Evolutionary conservation across 2,113 vertebrate species (phyloP).

Genomic region (Sapayoa aenigma): DNA sequence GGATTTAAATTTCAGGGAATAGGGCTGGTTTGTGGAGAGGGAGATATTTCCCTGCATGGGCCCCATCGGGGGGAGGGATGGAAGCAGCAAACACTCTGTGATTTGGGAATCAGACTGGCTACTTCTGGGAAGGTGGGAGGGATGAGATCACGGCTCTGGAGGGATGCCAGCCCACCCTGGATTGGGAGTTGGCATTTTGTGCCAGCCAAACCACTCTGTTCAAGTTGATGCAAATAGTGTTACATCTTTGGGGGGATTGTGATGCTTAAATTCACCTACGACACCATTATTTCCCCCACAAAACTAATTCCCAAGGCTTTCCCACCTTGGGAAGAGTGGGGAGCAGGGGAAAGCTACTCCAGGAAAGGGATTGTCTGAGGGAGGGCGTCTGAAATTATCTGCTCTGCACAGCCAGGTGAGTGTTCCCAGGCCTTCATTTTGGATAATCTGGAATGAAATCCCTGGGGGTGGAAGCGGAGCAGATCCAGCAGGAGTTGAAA

Average conservation of each 20-base stretch:
- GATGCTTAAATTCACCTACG: not conserved
- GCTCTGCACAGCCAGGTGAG: not conserved
- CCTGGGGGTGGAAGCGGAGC: not conserved
- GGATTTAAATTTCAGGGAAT: not conserved
- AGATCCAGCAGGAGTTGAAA: not conserved
- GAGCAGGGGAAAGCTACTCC: not conserved
- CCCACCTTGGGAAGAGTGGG: not conserved
- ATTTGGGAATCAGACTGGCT: not conserved
- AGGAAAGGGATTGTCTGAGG: not conserved
- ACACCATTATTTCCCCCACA: fast-evolving
- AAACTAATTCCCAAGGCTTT: not conserved
- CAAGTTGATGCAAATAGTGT: not conserved
- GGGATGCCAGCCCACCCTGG: not conserved
- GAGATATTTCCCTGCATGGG: not conserved
- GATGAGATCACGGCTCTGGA: not conserved
- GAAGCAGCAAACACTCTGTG: not conserved
- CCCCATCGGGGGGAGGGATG: not conserved
- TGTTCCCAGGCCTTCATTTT: not conserved
- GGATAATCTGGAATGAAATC: slow-evolving; percentile 6
- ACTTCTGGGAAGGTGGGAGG: not conserved
- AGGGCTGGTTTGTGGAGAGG: not conserved
- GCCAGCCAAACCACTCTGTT: not conserved
- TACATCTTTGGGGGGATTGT: not conserved
- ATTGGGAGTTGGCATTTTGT: not conserved
- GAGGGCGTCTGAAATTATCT: not conserved